A percentile compares a stretch with the other conserved stretches of the same genome.
Evolutionary conservation across 2,797 vertebrate genomes (phyloP).

Genomic region (Typhlichthys subterraneus): DNA sequence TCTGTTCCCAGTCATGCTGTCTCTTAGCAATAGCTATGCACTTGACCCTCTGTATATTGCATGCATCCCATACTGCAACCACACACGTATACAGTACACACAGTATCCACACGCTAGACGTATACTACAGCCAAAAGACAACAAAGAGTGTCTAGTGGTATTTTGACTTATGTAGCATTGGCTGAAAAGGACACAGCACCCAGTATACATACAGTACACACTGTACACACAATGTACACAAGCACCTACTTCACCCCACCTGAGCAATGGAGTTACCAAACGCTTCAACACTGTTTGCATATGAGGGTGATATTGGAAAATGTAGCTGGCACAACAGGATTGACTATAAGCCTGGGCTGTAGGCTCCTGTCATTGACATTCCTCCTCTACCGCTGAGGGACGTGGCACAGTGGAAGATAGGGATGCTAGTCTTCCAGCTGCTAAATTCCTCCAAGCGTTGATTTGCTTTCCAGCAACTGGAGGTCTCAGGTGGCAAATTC

Average conservation of each 20-base stretch:
- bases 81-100: conserved; percentile 29
- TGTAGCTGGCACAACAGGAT: conserved; percentile 47
- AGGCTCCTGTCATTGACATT: conserved; percentile 59
- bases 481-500: conserved; percentile 75
- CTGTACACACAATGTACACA: conserved; percentile 14
- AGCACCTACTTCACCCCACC: background rate
- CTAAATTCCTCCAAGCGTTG: conserved; percentile 65
- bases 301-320: conserved; percentile 37
- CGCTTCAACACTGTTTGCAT: conserved; percentile 38
- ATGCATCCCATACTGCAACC: conserved; percentile 37
- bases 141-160: conserved; percentile 64
- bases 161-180: conserved; percentile 64
- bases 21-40: conserved; percentile 15
- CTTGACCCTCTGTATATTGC: conserved; percentile 40
- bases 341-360: conserved; percentile 58
- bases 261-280: conserved; percentile 29
- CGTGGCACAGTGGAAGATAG: conserved; percentile 55
- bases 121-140: conserved; percentile 22
- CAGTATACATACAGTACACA: conserved; percentile 20
- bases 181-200: conserved; percentile 44
- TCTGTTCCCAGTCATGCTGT: conserved; percentile 20
- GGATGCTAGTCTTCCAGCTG: conserved; percentile 69
- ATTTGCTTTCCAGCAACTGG: conserved; percentile 65
- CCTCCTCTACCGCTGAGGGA: conserved; percentile 50
- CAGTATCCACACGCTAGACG: conserved; percentile 35